Evolutionary conservation across 2,797 vertebrate genomes (phyloP).

Genomic region (Vireo griseus): DNA sequence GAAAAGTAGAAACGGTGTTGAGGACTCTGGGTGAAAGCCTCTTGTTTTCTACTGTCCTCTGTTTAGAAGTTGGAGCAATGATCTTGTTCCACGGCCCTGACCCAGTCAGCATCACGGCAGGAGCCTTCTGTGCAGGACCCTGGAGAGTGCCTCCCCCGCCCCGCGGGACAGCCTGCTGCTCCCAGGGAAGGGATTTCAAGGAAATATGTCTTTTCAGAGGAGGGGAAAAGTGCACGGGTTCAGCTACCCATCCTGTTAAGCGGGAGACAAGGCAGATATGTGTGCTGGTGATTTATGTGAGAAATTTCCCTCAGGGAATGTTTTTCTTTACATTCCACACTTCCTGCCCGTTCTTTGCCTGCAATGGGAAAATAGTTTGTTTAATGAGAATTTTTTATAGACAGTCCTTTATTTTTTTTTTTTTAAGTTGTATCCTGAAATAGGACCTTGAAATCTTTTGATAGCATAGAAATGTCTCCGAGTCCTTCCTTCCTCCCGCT

Average conservation of each 20-base stretch:
- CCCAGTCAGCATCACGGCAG: rapidly evolving
- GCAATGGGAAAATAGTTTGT: background rate
- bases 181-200: rapidly evolving
- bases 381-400: background rate
- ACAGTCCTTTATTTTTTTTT: background rate
- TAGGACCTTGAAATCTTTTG: background rate
- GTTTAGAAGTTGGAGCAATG: background rate
- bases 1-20: background rate
- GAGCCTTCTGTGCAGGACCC: background rate
- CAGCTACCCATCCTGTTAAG: background rate
- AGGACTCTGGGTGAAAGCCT: background rate
- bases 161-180: background rate
- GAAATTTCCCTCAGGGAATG: background rate
- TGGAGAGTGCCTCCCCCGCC: background rate
- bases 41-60: rapidly evolving
- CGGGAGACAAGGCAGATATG: background rate
- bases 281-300: background rate
- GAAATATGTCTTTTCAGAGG: rapidly evolving
- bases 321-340: background rate
- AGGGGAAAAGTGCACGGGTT: rapidly evolving
- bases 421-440: background rate
- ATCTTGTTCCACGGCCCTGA: rapidly evolving
- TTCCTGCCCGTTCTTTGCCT: background rate
- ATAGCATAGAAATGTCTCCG: background rate
- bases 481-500: background rate